Evolutionary conservation across 2,113 vertebrate genomes (phyloP), one percentile per base, ranked within the genome.

Genomic region (Eudyptes chrysolophus): DNA sequence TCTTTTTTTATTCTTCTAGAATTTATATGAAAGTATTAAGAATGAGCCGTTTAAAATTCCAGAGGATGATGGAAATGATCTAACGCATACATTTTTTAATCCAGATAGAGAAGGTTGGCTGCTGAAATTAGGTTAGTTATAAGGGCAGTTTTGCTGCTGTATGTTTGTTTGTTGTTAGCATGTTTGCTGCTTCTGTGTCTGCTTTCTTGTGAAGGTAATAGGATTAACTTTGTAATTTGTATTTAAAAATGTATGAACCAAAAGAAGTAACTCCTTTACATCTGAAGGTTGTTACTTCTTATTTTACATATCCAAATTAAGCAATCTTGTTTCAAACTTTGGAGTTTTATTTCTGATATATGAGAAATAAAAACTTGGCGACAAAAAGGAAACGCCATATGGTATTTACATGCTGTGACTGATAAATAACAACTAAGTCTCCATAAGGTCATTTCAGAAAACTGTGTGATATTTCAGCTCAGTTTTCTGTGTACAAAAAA

Each of bases 11-110:
- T 89, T 94, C 71, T 89, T 89, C 49, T 98, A 99, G 99, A 99
- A 99, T 96, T 98, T 99, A 80, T 99, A 99, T 71, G 99, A 99
- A 98, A 99, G 99, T 98, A 99, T 99, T 98, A 99, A 99, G 98
- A 99, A 99, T 3, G 99, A 99, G 93, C 99, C 99, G 0, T 99
- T 99, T 96, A 99, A 99, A 98, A 99, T 99, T 97, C 99, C 99
- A 11, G 99, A 99, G 97, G 99, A 99, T 34, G 99, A 99, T 18
- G 99, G 99, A 51, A 99, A 99, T 10, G 99, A 99, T 96, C 98
- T 99, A 95, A 99, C 99, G 1, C 99, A 99, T 95, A 99, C 99
- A 0, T 99, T 99, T 98, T 99, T 99, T 98, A 99, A 99, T 97
- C 99, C 99, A 1, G 99, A 99, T 97, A 98, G 99, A 94, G 99